Conservation (phyloP, 2,113 vertebrate genomes). For the Heptranchias perlo region DNA sequence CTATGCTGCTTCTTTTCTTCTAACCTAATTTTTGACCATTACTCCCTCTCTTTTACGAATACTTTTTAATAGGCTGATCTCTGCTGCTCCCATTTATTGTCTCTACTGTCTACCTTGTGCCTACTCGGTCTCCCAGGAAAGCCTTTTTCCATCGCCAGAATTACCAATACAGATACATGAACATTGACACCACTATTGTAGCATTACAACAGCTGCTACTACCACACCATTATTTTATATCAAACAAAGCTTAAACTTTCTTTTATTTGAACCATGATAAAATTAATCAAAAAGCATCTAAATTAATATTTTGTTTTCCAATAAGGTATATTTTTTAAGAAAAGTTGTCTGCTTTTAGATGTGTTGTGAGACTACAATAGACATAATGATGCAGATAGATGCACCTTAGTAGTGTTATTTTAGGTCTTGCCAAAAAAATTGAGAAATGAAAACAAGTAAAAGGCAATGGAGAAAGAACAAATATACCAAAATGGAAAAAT, state of each 20-base stretch:
- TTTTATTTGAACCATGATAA: not conserved
- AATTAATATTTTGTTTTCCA: not conserved
- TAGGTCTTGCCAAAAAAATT: not conserved
- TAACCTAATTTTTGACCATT: not conserved
- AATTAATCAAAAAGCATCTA: not conserved
- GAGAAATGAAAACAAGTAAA: not conserved
- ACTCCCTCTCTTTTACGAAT: not conserved
- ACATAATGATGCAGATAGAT: not conserved
- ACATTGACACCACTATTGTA: not conserved
- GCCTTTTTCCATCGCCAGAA: not conserved
- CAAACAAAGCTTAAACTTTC: not conserved
- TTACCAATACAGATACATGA: not conserved
- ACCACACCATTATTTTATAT: not conserved
- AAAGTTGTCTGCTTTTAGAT: not conserved
- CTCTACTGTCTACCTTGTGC: no score
- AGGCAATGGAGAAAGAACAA: not conserved
- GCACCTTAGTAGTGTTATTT: not conserved
- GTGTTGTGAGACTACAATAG: not conserved
- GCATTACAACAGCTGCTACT: no score
- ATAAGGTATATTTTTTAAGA: not conserved
- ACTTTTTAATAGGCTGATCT: not conserved
- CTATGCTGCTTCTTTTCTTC: not conserved
- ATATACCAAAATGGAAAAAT: not conserved
- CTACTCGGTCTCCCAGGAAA: not conserved
- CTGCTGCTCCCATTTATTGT: not conserved